Percentiles rank a stretch among this genome's conserved stretches.
These are phyloP conservation scores for Naja naja DNA, from an alignment of 2,113 vertebrate genomes.

Conservation along the genomic window DNA sequence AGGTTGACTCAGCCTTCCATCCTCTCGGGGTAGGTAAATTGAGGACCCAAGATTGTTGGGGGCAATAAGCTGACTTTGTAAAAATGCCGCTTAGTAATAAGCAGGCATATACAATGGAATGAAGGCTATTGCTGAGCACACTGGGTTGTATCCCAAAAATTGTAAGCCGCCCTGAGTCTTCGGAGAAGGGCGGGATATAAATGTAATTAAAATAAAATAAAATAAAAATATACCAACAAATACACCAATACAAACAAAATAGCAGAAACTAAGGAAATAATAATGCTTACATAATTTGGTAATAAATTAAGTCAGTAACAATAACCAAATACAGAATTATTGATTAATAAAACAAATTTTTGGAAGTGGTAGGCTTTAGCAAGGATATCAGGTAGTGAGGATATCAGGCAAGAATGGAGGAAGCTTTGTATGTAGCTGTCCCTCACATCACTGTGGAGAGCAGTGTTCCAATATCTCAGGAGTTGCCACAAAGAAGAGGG, in stretches of 20 bases:
- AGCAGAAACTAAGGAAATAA: background rate
- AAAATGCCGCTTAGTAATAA: too few relatives aligned
- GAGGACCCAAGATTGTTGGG: too few relatives aligned
- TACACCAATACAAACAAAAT: background rate
- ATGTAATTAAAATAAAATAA: too few relatives aligned
- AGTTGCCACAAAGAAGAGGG: too few relatives aligned
- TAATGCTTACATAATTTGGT: background rate
- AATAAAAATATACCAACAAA: background rate
- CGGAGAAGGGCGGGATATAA: too few relatives aligned
- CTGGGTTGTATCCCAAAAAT: too few relatives aligned
- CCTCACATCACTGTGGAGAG: background rate
- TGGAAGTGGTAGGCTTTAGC: background rate
- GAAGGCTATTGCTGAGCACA: too few relatives aligned
- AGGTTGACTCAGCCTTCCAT: too few relatives aligned
- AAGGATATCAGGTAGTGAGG: background rate
- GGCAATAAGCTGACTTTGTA: too few relatives aligned
- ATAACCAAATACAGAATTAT: background rate
- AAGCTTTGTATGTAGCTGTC: background rate
- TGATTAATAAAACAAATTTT: background rate
- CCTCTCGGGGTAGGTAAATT: too few relatives aligned
- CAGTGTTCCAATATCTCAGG: background rate
- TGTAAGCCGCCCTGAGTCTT: too few relatives aligned
- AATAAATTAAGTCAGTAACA: background rate
- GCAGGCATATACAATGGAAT: too few relatives aligned
- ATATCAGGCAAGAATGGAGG: background rate